phyloP scores from a whole-genome alignment of 2,888 invertebrate genomes.

The Sinopyrophorus schimmeli region DNA sequence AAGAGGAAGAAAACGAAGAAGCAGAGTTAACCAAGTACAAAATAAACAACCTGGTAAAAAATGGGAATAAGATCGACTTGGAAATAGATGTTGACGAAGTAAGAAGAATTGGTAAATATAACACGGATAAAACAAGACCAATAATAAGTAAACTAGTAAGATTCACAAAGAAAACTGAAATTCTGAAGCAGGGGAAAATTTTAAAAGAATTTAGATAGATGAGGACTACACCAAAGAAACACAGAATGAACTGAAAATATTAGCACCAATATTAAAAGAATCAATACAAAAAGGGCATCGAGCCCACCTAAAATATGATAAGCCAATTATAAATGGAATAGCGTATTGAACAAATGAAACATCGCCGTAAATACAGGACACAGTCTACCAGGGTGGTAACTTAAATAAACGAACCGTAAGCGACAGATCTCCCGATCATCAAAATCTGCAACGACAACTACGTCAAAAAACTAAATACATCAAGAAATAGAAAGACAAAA shows the following conservation, averaged over 20 bases:
- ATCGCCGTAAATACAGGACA: too few species aligned
- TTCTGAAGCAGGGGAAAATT: not conserved
- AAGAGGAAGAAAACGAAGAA: not conserved
- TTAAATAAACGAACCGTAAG: too few species aligned
- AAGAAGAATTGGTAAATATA: constrained; percentile 2
- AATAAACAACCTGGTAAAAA: not conserved
- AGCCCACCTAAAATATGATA: too few species aligned
- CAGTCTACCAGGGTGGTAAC: too few species aligned
- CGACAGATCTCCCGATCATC: too few species aligned
- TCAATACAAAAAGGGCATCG: too few species aligned
- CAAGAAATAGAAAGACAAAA: too few species aligned
- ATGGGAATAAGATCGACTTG: not conserved
- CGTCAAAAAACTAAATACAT: too few species aligned
- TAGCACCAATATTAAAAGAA: not conserved
- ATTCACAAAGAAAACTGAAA: not conserved
- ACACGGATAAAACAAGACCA: constrained; percentile 1
- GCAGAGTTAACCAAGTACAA: not conserved
- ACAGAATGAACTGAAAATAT: not conserved
- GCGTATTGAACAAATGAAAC: too few species aligned
- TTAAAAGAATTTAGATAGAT: constrained; percentile 3
- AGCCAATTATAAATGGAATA: too few species aligned
- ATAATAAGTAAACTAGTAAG: constrained; percentile 2
- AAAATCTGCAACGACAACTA: too few species aligned
- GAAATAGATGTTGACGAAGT: not conserved
- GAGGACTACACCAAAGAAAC: constrained; percentile 1